Conservation (phyloP, 2,797 vertebrate species). For the Lemur catta region DNA sequence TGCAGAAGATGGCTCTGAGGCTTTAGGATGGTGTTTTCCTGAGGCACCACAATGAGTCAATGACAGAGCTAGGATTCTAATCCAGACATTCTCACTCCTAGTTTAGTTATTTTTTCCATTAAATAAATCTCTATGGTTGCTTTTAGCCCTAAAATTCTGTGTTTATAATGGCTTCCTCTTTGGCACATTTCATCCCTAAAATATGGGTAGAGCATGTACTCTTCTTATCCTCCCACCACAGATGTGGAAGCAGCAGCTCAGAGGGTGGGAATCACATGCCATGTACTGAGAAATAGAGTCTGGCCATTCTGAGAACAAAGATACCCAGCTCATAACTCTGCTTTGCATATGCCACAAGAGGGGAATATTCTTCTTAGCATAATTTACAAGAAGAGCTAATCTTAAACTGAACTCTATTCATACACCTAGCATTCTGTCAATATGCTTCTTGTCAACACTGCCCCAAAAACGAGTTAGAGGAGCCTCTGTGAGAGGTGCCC, state of each 20-base stretch:
- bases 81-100: neutral
- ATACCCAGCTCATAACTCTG: neutral
- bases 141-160: slow-evolving; percentile 1
- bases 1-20: neutral
- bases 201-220: neutral
- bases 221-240: neutral
- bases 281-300: neutral
- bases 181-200: neutral
- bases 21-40: neutral
- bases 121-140: neutral
- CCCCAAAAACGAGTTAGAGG: neutral
- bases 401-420: neutral
- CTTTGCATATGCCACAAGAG: neutral
- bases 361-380: neutral
- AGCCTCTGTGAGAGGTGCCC: neutral
- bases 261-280: neutral
- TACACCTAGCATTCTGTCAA: neutral
- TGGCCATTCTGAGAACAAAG: neutral
- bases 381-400: neutral
- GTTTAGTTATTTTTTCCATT: neutral
- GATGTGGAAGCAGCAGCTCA: neutral
- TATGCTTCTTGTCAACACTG: neutral
- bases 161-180: neutral
- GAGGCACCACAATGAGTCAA: neutral
- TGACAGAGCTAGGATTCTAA: neutral